A percentile compares a stretch with the other conserved stretches of the same genome.
Conservation (phyloP, 2,888 invertebrate genomes). For the Acrocera orbiculus region DNA sequence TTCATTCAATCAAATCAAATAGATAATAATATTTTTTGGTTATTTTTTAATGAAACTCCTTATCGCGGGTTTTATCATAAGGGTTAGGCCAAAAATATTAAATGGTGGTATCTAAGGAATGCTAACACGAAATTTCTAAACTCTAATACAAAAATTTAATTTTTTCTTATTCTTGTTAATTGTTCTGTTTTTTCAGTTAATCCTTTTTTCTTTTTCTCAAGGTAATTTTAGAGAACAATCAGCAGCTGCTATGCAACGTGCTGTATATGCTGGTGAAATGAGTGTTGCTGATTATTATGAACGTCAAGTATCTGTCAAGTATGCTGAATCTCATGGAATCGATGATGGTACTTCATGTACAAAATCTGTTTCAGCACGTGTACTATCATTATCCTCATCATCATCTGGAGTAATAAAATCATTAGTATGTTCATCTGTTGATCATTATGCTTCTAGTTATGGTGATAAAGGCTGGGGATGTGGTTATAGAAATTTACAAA, state of each 20-base stretch:
- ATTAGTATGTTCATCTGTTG: slow-evolving; percentile 60
- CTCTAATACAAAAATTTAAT: too few relatives aligned
- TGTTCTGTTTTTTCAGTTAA: too few relatives aligned
- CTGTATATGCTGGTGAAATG: slow-evolving; percentile 72
- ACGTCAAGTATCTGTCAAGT: slow-evolving; percentile 53
- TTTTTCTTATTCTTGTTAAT: too few relatives aligned
- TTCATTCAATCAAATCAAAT: too few relatives aligned
- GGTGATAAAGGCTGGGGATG: slow-evolving; percentile 88
- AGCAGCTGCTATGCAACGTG: slow-evolving; percentile 57
- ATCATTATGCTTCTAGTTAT: slow-evolving; percentile 75
- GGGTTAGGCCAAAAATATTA: too few relatives aligned
- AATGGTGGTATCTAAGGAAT: too few relatives aligned
- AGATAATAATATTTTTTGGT: too few relatives aligned
- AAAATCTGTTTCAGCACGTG: slow-evolving; percentile 33
- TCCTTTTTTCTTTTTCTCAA: too few relatives aligned
- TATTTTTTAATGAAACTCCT: too few relatives aligned
- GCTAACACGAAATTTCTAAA: too few relatives aligned
- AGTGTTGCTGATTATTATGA: slow-evolving; percentile 74
- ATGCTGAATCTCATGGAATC: slow-evolving; percentile 58
- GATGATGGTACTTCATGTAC: slow-evolving; percentile 72
- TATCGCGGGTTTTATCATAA: too few relatives aligned
- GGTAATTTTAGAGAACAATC: slow-evolving; percentile 61
- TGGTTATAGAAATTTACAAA: slow-evolving; percentile 80
- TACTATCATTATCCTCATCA: slow-evolving; percentile 16
- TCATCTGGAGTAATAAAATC: slow-evolving; percentile 37